Base-by-base conservation (phyloP, 2,113 vertebrate genomes). In the Archocentrus centrarchus region DNA sequence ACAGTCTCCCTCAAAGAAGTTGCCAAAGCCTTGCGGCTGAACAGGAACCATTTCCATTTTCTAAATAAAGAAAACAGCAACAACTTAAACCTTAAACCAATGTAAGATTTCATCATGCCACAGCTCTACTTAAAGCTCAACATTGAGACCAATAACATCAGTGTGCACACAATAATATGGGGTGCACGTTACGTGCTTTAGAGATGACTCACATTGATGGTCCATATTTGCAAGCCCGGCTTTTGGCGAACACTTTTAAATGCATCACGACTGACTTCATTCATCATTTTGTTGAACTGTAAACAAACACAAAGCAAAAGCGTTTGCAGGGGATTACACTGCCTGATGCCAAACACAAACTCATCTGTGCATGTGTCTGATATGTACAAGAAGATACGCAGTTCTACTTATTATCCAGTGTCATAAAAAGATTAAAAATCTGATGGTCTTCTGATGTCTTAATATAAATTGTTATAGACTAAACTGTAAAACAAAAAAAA, bases 1-100 rank as follows among this genome's bases (percentile, higher is more conserved):
- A 85, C 97, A 98, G 91, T 98, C 97, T 4, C 97, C 97, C 91
- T 98, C 97, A 81, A 98, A 98, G 86, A 98, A 98, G 20, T 96
- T 97, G 32, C 97, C 97, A 37, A 95, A 97, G 20, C 93, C 96
- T 62, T 96, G 94, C 20, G 96, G 89, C 60, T 96, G 95, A 61
- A 98, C 81, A 3, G 97, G 94, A 76, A 94, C 96, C 97, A 98
- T 96, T 92, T 97, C 82, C 97, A 98, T 97, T 83, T 97, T 97
- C 97, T 98, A 87, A 22, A 92, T 20, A 59, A 61, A 61, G 24
- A 91, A 61, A 79, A 90, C 24, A 39, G 37, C 37, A 86, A 87
- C 13, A 70, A 37, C 11, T 39, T 63, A 22, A 62, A 44, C 62
- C 44, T 13, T 18, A 24, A 44, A 73, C 35, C n/a, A 7, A 64